These are phyloP conservation scores for Alcedo quadribrachys DNA, from an alignment of 2,797 vertebrate species.

Conservation along the genomic window DNA sequence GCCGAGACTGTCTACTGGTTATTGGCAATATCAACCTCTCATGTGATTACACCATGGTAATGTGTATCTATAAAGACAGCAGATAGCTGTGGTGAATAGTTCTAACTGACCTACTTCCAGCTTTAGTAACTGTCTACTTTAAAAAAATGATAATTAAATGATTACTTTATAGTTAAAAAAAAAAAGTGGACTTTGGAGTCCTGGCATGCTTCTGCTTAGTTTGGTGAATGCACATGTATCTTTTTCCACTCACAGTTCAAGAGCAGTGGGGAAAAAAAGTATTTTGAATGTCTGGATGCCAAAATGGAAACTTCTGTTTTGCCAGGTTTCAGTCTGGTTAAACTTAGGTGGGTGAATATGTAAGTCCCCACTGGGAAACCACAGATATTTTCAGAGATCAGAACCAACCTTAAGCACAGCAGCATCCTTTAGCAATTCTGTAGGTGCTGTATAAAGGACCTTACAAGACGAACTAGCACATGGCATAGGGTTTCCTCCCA, in stretches of 20 bases:
- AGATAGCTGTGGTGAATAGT: not conserved
- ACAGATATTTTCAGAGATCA: not conserved
- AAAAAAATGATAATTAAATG: not conserved
- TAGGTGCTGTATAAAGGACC: not conserved
- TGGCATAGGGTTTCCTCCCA: not conserved
- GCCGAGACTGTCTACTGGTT: rapidly evolving
- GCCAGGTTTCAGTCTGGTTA: not conserved
- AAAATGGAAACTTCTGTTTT: not conserved
- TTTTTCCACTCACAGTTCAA: not conserved
- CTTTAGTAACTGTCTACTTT: not conserved
- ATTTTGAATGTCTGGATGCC: not conserved
- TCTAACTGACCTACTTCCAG: not conserved
- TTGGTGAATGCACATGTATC: not conserved
- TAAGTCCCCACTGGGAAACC: not conserved
- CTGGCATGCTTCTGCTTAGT: not conserved
- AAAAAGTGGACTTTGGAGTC: not conserved
- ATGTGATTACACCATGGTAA: not conserved
- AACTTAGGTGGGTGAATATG: not conserved
- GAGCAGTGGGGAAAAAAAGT: not conserved
- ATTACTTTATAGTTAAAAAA: not conserved
- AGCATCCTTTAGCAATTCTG: not conserved
- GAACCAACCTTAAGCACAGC: not conserved
- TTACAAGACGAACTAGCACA: not conserved
- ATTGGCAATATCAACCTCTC: not conserved
- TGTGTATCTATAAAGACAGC: not conserved